A percentile compares a stretch with the other conserved stretches of the same genome.
Conservation (phyloP, 2,797 vertebrate genomes). For the Enteromius radiatus region DNA sequence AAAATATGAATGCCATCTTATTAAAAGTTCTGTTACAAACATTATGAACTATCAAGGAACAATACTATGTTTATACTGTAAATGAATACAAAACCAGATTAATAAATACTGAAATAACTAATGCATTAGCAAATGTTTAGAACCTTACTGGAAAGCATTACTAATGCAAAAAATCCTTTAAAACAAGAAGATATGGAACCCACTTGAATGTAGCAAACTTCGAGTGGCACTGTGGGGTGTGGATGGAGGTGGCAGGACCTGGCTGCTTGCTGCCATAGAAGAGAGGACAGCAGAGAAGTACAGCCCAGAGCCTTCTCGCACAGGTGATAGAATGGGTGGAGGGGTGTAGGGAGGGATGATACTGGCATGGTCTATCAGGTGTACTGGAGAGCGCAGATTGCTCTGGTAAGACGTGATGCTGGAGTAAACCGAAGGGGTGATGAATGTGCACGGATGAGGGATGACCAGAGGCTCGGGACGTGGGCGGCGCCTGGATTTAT, state of each 20-base stretch:
- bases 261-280: constrained; percentile 78
- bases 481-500: constrained; percentile 90
- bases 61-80: not conserved
- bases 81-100: not conserved
- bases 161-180: constrained; percentile 67
- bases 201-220: constrained; percentile 92
- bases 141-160: not conserved
- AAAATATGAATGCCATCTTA: not conserved
- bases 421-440: constrained; percentile 89
- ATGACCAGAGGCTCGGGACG: constrained; percentile 96
- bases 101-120: not conserved
- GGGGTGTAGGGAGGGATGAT: constrained; percentile 95
- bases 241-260: constrained; percentile 83
- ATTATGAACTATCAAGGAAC: not conserved
- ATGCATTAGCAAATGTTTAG: not conserved
- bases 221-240: constrained; percentile 92
- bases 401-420: constrained; percentile 94
- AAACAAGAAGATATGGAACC: constrained; percentile 82
- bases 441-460: constrained; percentile 90
- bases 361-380: constrained; percentile 87
- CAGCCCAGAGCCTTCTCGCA: constrained; percentile 94
- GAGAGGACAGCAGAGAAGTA: constrained; percentile 97
- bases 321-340: constrained; percentile 96
- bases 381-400: constrained; percentile 93
- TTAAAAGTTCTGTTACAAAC: not conserved